Base-by-base conservation (phyloP, 2,888 invertebrate genomes). In the Caradrina kadenii region DNA sequence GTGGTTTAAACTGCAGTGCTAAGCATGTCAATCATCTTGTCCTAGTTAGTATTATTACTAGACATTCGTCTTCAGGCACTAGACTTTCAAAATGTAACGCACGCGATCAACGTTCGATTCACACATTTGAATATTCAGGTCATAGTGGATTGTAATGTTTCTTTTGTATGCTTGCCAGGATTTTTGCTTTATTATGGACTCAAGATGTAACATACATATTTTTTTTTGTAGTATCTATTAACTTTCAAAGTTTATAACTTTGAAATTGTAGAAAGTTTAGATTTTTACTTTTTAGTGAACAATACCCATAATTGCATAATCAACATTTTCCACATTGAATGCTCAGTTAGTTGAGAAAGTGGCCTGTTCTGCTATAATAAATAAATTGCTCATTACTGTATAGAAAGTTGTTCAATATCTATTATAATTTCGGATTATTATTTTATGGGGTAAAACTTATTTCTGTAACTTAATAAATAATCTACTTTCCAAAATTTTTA, bases 81-180 rank as follows among this genome's bases (percentile, higher is more conserved):
- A 76, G 76, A 87, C 80, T 87, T 84, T 86, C 84, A 86, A 81
- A 85, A 79, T 60, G 48, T 87, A 81, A 80, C 74, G 80, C 82
- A 84, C 78, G 78, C 80, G 73, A 81, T 69, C 65, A 75, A 72
- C 73, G 78, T 81, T 79, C 80, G 80, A 76, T 82, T 80, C 82
- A 85, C 77, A 76, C 45, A 79, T 77, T 84, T 79, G 81, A 70
- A 58, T 81, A 83, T 80, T 79, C 80, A 78, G 84, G 86, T 83
- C 85, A 79, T 50, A 66, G 49, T 70, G 66, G 63, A 79, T 71
- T 68, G 67, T 69, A 74, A 50, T 69, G 63, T 56, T 62, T 60
- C 56, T 67, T 65, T 68, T 59, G 21, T 56, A 48, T 50, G 54
- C 22, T 60, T 69, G 50, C 66, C 15, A 58, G 21, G 58, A 31